Evolutionary conservation across 2,888 invertebrate genomes (phyloP).

Genomic region (Morinoia aosen): DNA sequence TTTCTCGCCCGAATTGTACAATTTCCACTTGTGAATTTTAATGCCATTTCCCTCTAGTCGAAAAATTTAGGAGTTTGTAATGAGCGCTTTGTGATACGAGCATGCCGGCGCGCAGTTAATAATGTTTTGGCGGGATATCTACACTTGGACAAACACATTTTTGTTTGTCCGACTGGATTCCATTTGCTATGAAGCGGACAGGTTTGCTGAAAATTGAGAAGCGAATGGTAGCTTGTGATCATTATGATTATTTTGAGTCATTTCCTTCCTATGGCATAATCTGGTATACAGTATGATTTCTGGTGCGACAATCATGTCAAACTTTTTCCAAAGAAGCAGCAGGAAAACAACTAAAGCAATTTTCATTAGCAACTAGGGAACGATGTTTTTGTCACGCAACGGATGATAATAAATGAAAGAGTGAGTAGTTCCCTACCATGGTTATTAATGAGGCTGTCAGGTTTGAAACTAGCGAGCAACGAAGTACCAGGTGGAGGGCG

Average conservation of each 20-base stretch:
- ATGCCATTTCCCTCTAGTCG: too few species aligned
- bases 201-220: too few species aligned
- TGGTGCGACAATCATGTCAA: background rate
- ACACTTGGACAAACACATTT: too few species aligned
- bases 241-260: background rate
- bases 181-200: too few species aligned
- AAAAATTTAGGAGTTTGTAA: too few species aligned
- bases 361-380: background rate
- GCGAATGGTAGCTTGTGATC: too few species aligned
- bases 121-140: too few species aligned
- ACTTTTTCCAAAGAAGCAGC: background rate
- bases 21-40: too few species aligned
- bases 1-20: too few species aligned
- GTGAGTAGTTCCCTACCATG: background rate
- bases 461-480: background rate
- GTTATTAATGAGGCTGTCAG: background rate
- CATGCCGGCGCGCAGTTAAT: too few species aligned
- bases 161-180: too few species aligned
- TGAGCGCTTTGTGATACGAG: too few species aligned
- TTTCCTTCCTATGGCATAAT: background rate
- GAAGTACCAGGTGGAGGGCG: background rate
- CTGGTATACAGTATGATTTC: background rate
- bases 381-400: background rate
- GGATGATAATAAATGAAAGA: background rate
- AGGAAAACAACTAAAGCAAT: background rate